These are phyloP conservation scores for Chironomus riparius DNA, from an alignment of 2,888 invertebrate species.

Conservation along the genomic window DNA sequence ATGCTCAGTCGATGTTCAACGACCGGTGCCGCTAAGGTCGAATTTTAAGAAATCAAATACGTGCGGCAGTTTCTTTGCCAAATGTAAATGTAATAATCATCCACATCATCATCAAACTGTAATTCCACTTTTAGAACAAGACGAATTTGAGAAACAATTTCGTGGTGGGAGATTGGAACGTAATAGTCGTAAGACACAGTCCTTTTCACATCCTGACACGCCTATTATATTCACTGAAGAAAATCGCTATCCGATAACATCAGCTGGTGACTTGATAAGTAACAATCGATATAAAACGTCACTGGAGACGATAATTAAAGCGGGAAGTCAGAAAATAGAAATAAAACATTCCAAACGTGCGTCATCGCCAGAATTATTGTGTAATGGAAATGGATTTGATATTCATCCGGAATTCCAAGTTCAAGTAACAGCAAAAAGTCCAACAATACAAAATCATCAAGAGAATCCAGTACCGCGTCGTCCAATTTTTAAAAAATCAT, in stretches of 20 bases:
- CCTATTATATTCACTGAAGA: slow-evolving; percentile 36
- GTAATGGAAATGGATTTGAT: slow-evolving; percentile 35
- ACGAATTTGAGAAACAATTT: slow-evolving; percentile 16
- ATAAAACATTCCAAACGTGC: slow-evolving; percentile 35
- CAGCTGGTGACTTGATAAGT: background rate
- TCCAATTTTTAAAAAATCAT: slow-evolving; percentile 17
- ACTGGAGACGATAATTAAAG: slow-evolving; percentile 32
- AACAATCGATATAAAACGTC: background rate
- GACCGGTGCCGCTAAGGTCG: slow-evolving; percentile 12
- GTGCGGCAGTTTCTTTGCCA: slow-evolving; percentile 38
- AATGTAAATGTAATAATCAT: slow-evolving; percentile 34
- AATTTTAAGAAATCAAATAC: slow-evolving; percentile 37
- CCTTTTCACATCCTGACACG: slow-evolving; percentile 37
- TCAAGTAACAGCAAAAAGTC: slow-evolving; percentile 34
- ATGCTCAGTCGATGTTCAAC: slow-evolving; percentile 12
- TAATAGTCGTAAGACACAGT: slow-evolving; percentile 32
- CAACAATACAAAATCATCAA: background rate
- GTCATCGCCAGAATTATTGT: slow-evolving; percentile 36
- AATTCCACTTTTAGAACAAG: slow-evolving; percentile 22
- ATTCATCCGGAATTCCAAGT: slow-evolving; percentile 37
- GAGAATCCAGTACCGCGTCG: background rate
- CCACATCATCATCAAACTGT: slow-evolving; percentile 28
- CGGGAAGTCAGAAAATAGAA: slow-evolving; percentile 33
- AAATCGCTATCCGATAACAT: slow-evolving; percentile 33
- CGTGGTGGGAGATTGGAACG: slow-evolving; percentile 19